Evolutionary conservation across 1,140 invertebrate genomes (phyloP), one percentile per base, ranked within the genome.

Genomic region (Drosophila guanche): DNA sequence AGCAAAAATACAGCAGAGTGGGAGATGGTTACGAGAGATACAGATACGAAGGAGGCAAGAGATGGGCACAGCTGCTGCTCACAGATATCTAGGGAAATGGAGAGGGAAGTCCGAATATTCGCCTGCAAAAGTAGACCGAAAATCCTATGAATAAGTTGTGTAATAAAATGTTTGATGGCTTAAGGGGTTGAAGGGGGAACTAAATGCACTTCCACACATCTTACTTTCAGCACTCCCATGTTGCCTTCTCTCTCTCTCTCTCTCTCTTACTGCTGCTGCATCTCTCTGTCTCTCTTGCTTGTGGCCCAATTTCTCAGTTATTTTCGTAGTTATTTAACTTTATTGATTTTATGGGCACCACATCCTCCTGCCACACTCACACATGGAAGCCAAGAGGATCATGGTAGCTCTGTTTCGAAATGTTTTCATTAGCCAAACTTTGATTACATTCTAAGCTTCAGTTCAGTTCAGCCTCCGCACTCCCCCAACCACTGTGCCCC

Each of bases 341-440:
- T 85, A 85, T 86, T 88, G 81, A 86, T 86, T 86, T 86, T 88
- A 86, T 63, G 81, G 60, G 10, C 14, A 5, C 7, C n/a, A 29
- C 23, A 56, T 23, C 23, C 40, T 54, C 37, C 37, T 4, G 33
- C 25, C 25, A 27, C 25, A 27, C 16, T 1, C 50, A 50, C 29
- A 53, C 55, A 52, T 57, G 52, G 43, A 61, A 29, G 37, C 37
- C 16, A 27, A 47, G 22, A 7, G 25, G 37, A 16, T 10, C 5
- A 47, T 25, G 20, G 5, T 16, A 33, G 47, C 62, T 50, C 48
- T 60, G 57, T 84, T 84, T 86, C 76, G 60, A 86, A 85, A 81
- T 86, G 81, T 85, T 85, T 85, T 85, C 77, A 85, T 88, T 86
- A 67, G 59, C 51, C 71, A 42, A 75, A 75, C 72, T 75, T 75